Evolutionary conservation across 2,113 vertebrate genomes (phyloP), one percentile per base, ranked within the genome.

Genomic region (Galemys pyrenaicus): DNA sequence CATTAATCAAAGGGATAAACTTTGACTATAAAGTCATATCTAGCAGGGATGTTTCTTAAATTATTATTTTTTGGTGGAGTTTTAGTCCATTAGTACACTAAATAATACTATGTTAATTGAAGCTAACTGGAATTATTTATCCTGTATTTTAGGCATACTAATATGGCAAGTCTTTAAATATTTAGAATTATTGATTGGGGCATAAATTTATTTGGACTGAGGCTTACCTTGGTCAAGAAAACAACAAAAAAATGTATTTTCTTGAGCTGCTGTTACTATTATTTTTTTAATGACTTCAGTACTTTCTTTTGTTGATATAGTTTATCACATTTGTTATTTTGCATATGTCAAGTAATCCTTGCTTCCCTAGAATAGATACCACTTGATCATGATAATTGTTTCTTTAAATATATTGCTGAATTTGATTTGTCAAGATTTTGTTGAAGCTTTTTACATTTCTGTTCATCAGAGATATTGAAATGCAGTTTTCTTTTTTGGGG

Each of bases 141-240:
- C 22, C 92, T 92, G 77, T 28, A 68, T 85, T 85, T 94, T 62
- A 85, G 44, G 19, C n/a, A 46, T 71, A 64, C 35, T 60, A 67
- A 54, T 73, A 56, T 77, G 37, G 11, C 15, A 87, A 17, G 3
- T 37, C 24, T 70, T 94, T 71, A 80, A 83, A 83, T 93, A 75
- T 35, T 82, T 68, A 83, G 4, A 88, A 58, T 81, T n/a, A 6
- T 70, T 75, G 58, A 54, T 68, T 37, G 35, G 65, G 24, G 11
- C 41, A 54, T 77, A 82, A 5, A n/a, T 49, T 91, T 91, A 71
- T 87, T 87, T 80, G 54, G 56, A 89, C 10, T 85, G 16, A 84
- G 64, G 44, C 39, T 87, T 91, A 67, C 54, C 65, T 94, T 75
- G 6, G 65, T 74, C 46, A 80, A 78, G 58, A 74, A 96, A 96